A percentile compares a stretch with the other conserved stretches of the same genome.
These are phyloP conservation scores for Sebastes matsubarae DNA, from an alignment of 2,797 vertebrate species.

Conservation along the genomic window DNA sequence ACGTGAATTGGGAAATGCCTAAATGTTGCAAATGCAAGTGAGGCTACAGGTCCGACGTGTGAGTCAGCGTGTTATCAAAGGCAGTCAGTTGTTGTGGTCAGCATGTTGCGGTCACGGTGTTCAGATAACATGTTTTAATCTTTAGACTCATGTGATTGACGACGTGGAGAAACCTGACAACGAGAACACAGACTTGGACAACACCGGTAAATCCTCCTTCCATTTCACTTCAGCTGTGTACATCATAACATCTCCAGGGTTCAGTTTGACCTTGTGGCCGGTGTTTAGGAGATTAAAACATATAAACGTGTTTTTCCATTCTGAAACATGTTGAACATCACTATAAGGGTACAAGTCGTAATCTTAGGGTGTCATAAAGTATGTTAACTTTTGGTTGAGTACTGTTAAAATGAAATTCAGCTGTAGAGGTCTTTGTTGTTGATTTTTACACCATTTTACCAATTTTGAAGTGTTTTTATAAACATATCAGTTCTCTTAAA, in stretches of 20 bases:
- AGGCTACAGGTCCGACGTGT: neutral
- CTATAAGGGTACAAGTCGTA: too few species aligned
- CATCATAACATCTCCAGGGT: neutral
- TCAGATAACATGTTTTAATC: conserved; percentile 38
- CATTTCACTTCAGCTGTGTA: neutral
- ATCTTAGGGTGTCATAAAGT: neutral
- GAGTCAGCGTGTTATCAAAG: neutral
- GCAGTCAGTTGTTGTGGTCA: neutral
- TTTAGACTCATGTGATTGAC: conserved; percentile 54
- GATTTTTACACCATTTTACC: neutral
- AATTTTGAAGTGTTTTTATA: neutral
- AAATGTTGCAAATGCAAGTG: neutral
- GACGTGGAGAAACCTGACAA: conserved; percentile 39
- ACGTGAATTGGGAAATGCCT: neutral
- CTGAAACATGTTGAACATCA: neutral
- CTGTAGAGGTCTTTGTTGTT: neutral
- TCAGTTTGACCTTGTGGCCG: neutral
- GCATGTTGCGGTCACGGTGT: neutral
- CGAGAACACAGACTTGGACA: conserved; percentile 15
- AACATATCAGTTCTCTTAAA: neutral
- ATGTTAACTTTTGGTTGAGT: neutral
- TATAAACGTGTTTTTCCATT: neutral
- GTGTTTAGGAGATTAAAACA: neutral
- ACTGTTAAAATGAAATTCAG: neutral
- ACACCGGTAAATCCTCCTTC: conserved; percentile 43